phyloP scores from a whole-genome alignment of 1,140 invertebrate species.

The Rhyacophila brunnea region DNA sequence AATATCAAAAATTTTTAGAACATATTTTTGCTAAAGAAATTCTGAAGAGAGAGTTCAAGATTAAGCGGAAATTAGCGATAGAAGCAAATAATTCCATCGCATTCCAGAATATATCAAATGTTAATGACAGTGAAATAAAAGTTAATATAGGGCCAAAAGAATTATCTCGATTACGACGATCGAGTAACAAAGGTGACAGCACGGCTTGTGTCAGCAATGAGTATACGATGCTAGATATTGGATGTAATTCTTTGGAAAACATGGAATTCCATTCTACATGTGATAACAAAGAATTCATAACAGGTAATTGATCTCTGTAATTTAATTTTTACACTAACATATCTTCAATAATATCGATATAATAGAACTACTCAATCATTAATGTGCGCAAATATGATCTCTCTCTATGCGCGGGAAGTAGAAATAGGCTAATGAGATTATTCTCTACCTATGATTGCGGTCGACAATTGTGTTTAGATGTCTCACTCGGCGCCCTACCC shows the following conservation, averaged over 20 bases:
- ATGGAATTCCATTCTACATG: constrained; percentile 76
- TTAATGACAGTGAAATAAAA: constrained; percentile 2
- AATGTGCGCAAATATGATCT: too few species aligned
- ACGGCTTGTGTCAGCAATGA: constrained; percentile 42
- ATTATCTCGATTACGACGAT: constrained; percentile 39
- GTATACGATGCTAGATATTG: constrained; percentile 66
- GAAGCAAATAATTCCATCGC: constrained; percentile 9
- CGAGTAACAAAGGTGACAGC: constrained; percentile 40
- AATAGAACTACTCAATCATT: too few species aligned
- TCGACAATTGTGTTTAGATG: too few species aligned
- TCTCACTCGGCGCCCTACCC: too few species aligned
- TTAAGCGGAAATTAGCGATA: constrained; percentile 13
- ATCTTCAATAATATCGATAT: too few species aligned
- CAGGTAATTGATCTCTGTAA: constrained; percentile 41
- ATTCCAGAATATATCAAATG: constrained; percentile 11
- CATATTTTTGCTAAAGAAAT: constrained; percentile 46
- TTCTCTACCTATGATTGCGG: too few species aligned
- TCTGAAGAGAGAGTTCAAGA: constrained; percentile 31
- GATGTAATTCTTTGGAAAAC: constrained; percentile 67
- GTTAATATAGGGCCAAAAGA: constrained; percentile 8
- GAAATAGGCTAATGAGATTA: too few species aligned
- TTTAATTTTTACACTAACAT: too few species aligned
- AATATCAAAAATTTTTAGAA: constrained; percentile 51
- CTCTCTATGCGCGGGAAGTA: too few species aligned
- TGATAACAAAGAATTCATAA: constrained; percentile 59